Evolutionary conservation across 2,797 vertebrate species (phyloP), one percentile per base, ranked within the genome.

Genomic region (Danio albolineatus): DNA sequence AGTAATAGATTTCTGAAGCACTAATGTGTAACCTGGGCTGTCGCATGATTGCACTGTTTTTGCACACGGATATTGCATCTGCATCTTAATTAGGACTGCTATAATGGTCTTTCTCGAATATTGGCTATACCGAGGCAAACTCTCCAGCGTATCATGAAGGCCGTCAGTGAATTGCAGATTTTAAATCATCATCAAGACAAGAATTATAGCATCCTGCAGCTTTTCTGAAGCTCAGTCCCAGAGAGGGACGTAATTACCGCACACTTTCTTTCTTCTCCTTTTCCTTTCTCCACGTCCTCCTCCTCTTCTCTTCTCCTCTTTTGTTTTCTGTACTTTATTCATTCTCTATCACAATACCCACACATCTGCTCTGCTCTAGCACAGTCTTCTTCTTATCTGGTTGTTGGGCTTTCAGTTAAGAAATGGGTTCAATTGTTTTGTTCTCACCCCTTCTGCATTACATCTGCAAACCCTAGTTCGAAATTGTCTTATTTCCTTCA

Each of bases 141-240:
- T 36, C 74, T 76, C 62, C 19, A 13, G 41, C 10, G 51, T 57
- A 19, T 67, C 16, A 6, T 48, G 16, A 56, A 54, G 61, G 21
- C 74, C 51, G 7, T 76, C 54, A 53, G 74, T 46, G 21, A 57
- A 57, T 46, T 66, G 19, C 21, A 57, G 51, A 76, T 57, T 66
- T 67, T 38, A 76, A 48, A 53, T 70, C 48, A 76, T 76, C 41
- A 76, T 67, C 62, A 57, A 56, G 39, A 54, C 49, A 46, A 38
- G 41, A 57, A 66, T 66, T 57, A 76, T 19, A 10, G 62, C 62
- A 76, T 67, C 21, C 39, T 66, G 74, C 74, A 76, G 74, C 51
- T 66, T 76, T 66, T 67, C 74, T 76, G 21, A 67, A 57, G 62
- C 51, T 41, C 36, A 19, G 36, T 76, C 62, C 51, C 74, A 56